Conservation (phyloP, 2,113 vertebrate genomes). For the Amia ocellicauda region DNA sequence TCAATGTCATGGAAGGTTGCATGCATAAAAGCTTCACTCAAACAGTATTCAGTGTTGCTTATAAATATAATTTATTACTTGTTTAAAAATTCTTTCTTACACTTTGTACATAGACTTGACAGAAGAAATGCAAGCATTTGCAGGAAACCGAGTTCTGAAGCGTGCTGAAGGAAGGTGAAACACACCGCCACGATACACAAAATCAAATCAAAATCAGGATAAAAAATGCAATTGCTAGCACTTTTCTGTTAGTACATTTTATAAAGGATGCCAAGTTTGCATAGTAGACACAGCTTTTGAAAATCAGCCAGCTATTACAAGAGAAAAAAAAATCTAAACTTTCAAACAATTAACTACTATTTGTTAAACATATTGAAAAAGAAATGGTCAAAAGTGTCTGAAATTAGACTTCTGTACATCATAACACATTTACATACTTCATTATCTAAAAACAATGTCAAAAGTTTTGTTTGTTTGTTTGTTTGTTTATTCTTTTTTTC, state of each 20-base stretch:
- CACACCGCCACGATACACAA: slow-evolving; percentile 67
- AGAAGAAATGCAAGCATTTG: slow-evolving; percentile 83
- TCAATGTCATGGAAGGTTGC: too few species aligned
- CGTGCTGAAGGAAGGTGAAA: slow-evolving; percentile 74
- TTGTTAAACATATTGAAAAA: slow-evolving; percentile 43
- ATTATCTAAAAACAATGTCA: slow-evolving; percentile 47
- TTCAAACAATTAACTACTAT: slow-evolving; percentile 60
- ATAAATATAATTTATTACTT: slow-evolving; percentile 99
- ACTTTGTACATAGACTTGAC: slow-evolving; percentile 89
- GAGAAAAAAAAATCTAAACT: slow-evolving; percentile 48
- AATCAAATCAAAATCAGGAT: slow-evolving; percentile 55
- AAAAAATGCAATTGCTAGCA: slow-evolving; percentile 70
- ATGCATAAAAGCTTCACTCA: background rate
- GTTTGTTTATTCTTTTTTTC: slow-evolving; percentile 30
- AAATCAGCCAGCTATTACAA: slow-evolving; percentile 60
- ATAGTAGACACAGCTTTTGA: slow-evolving; percentile 89
- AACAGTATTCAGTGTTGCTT: slow-evolving; percentile 72
- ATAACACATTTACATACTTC: slow-evolving; percentile 45
- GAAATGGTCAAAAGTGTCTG: slow-evolving; percentile 49
- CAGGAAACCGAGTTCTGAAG: slow-evolving; percentile 71
- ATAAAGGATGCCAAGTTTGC: slow-evolving; percentile 84
- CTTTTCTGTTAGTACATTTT: slow-evolving; percentile 64
- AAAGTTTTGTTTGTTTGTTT: slow-evolving; percentile 24
- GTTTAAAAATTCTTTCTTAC: slow-evolving; percentile 98
- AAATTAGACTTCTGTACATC: slow-evolving; percentile 60